Conservation (phyloP, 2,888 invertebrate genomes). For the Hoplodrina blanda region DNA sequence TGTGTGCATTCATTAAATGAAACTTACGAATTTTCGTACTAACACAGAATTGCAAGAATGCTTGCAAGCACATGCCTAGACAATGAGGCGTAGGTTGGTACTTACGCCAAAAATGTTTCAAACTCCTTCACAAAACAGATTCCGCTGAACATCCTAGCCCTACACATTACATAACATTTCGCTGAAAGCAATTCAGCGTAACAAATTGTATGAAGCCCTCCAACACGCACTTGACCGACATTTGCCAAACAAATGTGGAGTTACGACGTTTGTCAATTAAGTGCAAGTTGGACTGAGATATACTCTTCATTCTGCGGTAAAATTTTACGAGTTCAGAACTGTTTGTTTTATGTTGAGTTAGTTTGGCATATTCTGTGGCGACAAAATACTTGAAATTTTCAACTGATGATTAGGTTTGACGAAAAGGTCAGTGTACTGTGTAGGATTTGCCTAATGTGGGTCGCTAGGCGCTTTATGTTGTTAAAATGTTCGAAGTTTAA, state of each 20-base stretch:
- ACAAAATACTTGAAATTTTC: conserved; percentile 32
- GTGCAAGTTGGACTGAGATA: conserved; percentile 26
- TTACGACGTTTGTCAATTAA: conserved; percentile 50
- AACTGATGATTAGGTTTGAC: conserved; percentile 30
- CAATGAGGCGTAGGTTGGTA: background rate
- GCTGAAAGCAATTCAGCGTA: conserved; percentile 48
- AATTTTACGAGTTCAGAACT: conserved; percentile 43
- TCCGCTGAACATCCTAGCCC: conserved; percentile 1
- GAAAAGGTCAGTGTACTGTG: background rate
- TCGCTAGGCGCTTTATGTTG: background rate
- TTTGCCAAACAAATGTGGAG: conserved; percentile 53
- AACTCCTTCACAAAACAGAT: conserved; percentile 21
- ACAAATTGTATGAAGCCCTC: conserved; percentile 55
- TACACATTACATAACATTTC: conserved; percentile 20
- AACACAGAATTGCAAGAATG: background rate
- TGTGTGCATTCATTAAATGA: too few species aligned
- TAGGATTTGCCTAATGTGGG: conserved; percentile 13
- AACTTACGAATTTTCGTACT: background rate
- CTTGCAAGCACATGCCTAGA: background rate
- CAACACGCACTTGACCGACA: conserved; percentile 46
- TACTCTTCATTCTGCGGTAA: conserved; percentile 10
- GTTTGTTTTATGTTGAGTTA: conserved; percentile 49
- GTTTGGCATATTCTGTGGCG: conserved; percentile 28
- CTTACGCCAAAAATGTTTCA: conserved; percentile 11
- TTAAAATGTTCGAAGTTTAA: background rate